Conservation (phyloP, 1,140 invertebrate genomes). For the Drosophila baimaii region DNA sequence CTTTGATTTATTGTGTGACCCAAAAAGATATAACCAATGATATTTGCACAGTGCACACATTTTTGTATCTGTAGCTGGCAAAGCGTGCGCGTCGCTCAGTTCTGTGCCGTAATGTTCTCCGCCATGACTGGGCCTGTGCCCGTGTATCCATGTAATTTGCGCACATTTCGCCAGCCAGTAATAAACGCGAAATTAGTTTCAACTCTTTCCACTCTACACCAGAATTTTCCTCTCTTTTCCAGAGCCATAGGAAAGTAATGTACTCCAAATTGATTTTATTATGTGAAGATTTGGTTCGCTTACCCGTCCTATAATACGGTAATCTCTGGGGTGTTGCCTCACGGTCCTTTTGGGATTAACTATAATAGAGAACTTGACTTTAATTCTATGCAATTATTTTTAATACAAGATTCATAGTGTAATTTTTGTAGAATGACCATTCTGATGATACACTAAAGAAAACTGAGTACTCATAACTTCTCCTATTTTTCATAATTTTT, state of each 20-base stretch:
- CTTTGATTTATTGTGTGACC: background rate
- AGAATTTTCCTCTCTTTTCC: slow-evolving; percentile 48
- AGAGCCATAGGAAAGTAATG: slow-evolving; percentile 30
- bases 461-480: background rate
- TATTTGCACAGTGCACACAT: slow-evolving; percentile 9
- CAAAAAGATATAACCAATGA: background rate
- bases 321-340: background rate
- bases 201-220: slow-evolving; percentile 45
- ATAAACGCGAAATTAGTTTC: slow-evolving; percentile 70
- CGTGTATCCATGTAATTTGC: slow-evolving; percentile 61
- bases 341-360: slow-evolving; percentile 2
- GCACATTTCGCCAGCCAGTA: slow-evolving; percentile 54
- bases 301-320: background rate
- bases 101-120: slow-evolving; percentile 6
- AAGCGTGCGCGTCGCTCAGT: slow-evolving; percentile 12
- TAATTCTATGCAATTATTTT: slow-evolving; percentile 15
- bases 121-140: slow-evolving; percentile 37
- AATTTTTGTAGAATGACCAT: background rate
- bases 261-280: slow-evolving; percentile 66
- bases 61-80: slow-evolving; percentile 50
- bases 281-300: slow-evolving; percentile 57
- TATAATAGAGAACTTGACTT: slow-evolving; percentile 21
- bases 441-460: background rate
- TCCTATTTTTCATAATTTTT: background rate
- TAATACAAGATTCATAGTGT: slow-evolving; percentile 2